These are phyloP conservation scores for Chelidonichthys spinosus DNA, from an alignment of 2,797 vertebrate genomes.

Conservation along the genomic window DNA sequence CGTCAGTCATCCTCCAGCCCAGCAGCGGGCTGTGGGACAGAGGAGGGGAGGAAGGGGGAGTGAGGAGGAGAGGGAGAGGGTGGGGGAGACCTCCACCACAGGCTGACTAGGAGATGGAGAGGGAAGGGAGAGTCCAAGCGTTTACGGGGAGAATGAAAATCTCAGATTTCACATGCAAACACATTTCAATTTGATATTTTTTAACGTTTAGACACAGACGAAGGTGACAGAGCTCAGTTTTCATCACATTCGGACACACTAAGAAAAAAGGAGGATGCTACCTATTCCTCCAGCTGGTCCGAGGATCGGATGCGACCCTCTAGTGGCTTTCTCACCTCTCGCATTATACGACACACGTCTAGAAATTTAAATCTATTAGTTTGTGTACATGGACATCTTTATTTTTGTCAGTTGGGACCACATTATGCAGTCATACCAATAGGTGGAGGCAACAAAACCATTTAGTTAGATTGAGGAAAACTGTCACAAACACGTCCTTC, in stretches of 20 bases:
- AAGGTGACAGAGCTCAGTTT: background rate
- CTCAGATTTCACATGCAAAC: conserved; percentile 9
- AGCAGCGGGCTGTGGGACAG: conserved; percentile 64
- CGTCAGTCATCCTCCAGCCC: conserved; percentile 82
- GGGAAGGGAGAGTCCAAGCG: conserved; percentile 21
- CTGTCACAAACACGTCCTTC: too few species aligned
- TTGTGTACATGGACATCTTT: too few species aligned
- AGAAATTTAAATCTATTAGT: too few species aligned
- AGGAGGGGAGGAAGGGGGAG: conserved; percentile 46
- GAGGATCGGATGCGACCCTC: conserved; percentile 17
- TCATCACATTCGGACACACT: background rate
- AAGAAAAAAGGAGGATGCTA: background rate
- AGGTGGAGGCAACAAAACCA: too few species aligned
- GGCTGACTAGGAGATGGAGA: conserved; percentile 35
- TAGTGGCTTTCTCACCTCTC: conserved; percentile 29
- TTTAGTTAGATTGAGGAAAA: too few species aligned
- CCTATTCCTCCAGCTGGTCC: conserved; percentile 28
- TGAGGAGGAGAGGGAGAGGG: conserved; percentile 9
- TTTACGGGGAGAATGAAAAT: conserved; percentile 23
- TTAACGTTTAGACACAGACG: conserved; percentile 1
- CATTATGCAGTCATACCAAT: too few species aligned
- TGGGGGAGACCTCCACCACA: conserved; percentile 45
- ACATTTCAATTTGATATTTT: conserved; percentile 7
- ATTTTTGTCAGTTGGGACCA: too few species aligned
- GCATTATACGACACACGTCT: too few species aligned